Base-by-base conservation (phyloP, 2,888 invertebrate genomes). In the Brachypalpus laphriformis region DNA sequence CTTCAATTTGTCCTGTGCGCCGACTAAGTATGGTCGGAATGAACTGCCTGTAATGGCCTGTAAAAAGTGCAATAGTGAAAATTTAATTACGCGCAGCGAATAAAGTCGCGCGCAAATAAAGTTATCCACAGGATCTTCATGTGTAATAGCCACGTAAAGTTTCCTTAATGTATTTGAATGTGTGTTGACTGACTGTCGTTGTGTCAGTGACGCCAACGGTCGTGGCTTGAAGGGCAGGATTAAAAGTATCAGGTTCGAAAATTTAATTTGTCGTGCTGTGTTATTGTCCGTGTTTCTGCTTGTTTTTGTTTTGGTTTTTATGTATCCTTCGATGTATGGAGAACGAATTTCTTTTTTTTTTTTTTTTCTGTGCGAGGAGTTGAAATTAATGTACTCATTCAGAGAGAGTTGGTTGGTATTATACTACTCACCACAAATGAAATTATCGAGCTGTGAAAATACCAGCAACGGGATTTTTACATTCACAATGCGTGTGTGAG, bases 401-500 rank as follows among this genome's bases (percentile, higher is more conserved):
- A 42, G 49, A 37, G n/a, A n/a, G 37, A 70, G 57, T 81, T 65
- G 80, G 66, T 66, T 42, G 66, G 51, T 68, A 74, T 74, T 81
- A 75, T 56, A 57, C 56, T 51, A 70, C 61, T 5, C 74, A 74
- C 80, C 61, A 37, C 66, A 80, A 80, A 57, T 74, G 80, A 31
- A 83, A 78, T 83, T 83, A 83, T 83, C 81, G 81, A 85, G 70
- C 70, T 81, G 81, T 81, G 70, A 81, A 85, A 85, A 85, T 65
- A 66, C 65, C 49, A 80, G 61, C 22, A 66, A 74, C 74, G 68
- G 83, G 66, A 83, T 83, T 78, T 25, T 74, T 54, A 68, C 5
- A 68, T 54, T 66, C 49, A 72, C 78, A 8, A 34, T 63, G 57
- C 61, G 61, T 25, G 25, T 4, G 3, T 25, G 25, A 4, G 25